Percentiles rank a stretch among this genome's conserved stretches.
phyloP scores from a whole-genome alignment of 1,140 invertebrate genomes.

The Drosophila leontia region DNA sequence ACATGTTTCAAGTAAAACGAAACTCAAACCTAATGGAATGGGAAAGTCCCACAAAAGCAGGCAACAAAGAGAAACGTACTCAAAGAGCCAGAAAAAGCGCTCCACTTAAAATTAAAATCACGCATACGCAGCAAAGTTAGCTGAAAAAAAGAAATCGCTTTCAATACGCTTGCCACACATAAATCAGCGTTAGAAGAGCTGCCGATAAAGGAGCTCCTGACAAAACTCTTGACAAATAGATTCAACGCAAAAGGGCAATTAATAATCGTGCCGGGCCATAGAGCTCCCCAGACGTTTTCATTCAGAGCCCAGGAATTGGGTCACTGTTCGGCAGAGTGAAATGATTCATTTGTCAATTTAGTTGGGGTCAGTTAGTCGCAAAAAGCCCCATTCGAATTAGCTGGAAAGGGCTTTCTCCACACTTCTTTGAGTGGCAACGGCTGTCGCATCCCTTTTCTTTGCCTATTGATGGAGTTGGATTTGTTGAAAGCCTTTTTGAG shows the following conservation, averaged over 20 bases:
- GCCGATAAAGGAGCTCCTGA: conserved; percentile 32
- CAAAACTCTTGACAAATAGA: conserved; percentile 61
- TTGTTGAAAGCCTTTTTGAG: conserved; percentile 5
- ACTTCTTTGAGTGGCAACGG: conserved; percentile 4
- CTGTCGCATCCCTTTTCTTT: conserved; percentile 2
- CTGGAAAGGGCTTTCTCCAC: not conserved
- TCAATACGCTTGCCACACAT: conserved; percentile 55
- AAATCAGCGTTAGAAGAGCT: conserved; percentile 54
- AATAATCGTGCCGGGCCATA: conserved; percentile 34
- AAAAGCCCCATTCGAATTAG: conserved; percentile 6
- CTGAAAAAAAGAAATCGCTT: conserved; percentile 46
- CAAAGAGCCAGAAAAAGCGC: conserved; percentile 31
- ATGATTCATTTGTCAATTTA: conserved; percentile 51
- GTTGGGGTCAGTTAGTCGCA: conserved; percentile 34
- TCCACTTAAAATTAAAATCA: conserved; percentile 64
- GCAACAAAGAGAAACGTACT: conserved; percentile 5
- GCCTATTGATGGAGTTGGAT: conserved; percentile 5
- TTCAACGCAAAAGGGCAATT: conserved; percentile 56
- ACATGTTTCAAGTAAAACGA: conserved; percentile 29
- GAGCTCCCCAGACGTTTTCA: not conserved
- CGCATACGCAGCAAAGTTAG: conserved; percentile 47
- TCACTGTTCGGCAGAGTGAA: conserved; percentile 46
- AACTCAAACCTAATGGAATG: not conserved
- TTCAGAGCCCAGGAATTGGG: conserved; percentile 22
- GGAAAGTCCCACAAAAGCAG: conserved; percentile 23